A percentile compares a stretch with the other conserved stretches of the same genome.
phyloP scores from a whole-genome alignment of 2,888 invertebrate genomes.

The Hydraecia micacea region DNA sequence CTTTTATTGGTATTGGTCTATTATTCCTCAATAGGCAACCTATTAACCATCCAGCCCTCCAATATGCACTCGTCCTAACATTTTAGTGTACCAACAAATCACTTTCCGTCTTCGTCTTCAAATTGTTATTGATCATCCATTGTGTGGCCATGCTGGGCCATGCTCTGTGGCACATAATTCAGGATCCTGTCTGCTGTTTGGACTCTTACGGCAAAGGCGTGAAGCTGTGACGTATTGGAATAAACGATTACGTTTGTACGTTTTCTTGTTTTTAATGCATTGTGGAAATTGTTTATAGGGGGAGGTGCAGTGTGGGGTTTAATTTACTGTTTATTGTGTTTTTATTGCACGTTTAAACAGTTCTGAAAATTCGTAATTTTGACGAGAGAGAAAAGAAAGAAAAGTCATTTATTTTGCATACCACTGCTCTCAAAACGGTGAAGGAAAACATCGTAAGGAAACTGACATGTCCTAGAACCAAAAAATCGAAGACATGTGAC shows the following conservation, averaged over 20 bases:
- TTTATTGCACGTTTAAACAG: neutral
- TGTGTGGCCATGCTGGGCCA: conserved; percentile 70
- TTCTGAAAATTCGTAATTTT: neutral
- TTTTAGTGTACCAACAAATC: conserved; percentile 76
- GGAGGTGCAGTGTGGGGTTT: neutral
- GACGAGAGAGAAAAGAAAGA: neutral
- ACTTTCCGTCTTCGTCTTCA: conserved; percentile 76
- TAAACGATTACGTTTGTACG: conserved; percentile 66
- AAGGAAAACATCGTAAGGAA: too few relatives aligned
- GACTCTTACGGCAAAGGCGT: conserved; percentile 74
- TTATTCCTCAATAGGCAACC: neutral
- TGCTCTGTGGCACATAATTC: conserved; percentile 77
- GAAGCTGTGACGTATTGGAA: conserved; percentile 70
- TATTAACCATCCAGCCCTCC: neutral
- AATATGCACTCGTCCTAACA: conserved; percentile 54
- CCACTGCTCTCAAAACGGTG: too few relatives aligned
- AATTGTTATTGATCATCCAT: conserved; percentile 88
- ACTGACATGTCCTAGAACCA: too few relatives aligned
- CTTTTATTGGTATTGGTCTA: neutral
- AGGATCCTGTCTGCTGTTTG: conserved; percentile 85
- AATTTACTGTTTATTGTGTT: conserved; percentile 34
- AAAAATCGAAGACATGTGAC: too few relatives aligned
- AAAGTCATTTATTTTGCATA: neutral
- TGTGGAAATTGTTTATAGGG: conserved; percentile 54
- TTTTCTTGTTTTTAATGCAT: conserved; percentile 58